phyloP scores from a whole-genome alignment of 1,140 invertebrate genomes.

The Steinernema feltiae region DNA sequence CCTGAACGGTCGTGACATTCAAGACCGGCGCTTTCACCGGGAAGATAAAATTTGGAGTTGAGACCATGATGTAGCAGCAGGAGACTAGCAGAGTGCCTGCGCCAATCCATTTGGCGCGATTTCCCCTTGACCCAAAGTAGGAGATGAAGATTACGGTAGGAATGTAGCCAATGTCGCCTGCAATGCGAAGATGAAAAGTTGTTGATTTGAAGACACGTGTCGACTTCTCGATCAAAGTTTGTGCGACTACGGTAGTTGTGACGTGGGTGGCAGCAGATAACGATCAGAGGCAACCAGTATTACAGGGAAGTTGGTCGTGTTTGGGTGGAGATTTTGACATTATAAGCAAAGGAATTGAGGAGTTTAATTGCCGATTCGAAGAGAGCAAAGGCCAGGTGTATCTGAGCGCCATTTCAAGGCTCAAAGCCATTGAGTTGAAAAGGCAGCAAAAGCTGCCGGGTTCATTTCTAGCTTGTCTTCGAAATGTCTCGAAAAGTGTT shows the following conservation, averaged over 20 bases:
- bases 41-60: conserved; percentile 55
- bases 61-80: conserved; percentile 46
- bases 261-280: too few relatives aligned
- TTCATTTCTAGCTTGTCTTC: too few relatives aligned
- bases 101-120: conserved; percentile 53
- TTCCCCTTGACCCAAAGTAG: conserved; percentile 52
- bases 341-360: too few relatives aligned
- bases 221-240: neutral
- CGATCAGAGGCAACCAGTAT: too few relatives aligned
- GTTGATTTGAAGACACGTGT: neutral
- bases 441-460: too few relatives aligned
- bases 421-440: too few relatives aligned
- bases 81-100: conserved; percentile 50
- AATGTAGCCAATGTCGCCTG: conserved; percentile 55
- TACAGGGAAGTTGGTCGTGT: too few relatives aligned
- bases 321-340: too few relatives aligned
- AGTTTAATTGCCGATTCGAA: too few relatives aligned
- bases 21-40: conserved; percentile 37
- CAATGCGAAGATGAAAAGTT: conserved; percentile 11
- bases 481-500: too few relatives aligned
- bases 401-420: too few relatives aligned
- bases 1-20: conserved; percentile 49
- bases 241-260: neutral
- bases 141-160: conserved; percentile 56
- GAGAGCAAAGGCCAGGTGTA: too few relatives aligned